Evolutionary conservation across 2,113 vertebrate genomes (phyloP).

Genomic region (Phoxinus phoxinus): DNA sequence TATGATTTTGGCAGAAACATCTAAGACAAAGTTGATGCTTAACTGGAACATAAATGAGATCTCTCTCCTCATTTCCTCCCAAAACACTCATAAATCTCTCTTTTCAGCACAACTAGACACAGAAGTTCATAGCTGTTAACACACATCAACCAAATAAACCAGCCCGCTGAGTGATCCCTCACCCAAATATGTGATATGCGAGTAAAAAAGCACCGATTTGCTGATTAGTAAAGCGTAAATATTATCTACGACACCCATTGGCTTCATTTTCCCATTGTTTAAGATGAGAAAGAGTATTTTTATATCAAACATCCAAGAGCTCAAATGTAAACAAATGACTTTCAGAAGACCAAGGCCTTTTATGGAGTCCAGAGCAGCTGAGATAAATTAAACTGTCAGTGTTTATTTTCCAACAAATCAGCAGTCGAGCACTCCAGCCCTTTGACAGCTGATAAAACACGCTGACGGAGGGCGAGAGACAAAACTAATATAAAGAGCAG

Average conservation of each 20-base stretch:
- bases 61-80: conserved; percentile 4
- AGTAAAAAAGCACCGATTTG: background rate
- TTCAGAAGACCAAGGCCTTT: conserved; percentile 51
- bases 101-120: background rate
- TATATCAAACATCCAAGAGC: background rate
- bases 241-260: background rate
- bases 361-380: conserved; percentile 52
- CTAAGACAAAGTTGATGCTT: background rate
- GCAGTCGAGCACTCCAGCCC: conserved; percentile 35
- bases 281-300: background rate
- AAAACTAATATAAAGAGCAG: background rate
- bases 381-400: conserved; percentile 47
- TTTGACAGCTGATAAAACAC: conserved; percentile 35
- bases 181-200: background rate
- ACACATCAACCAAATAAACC: conserved; percentile 11
- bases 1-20: background rate
- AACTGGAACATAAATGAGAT: background rate
- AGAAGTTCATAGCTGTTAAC: conserved; percentile 3
- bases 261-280: conserved; percentile 22
- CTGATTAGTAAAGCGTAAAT: background rate
- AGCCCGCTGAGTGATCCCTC: background rate
- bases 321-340: conserved; percentile 46
- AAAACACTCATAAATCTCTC: conserved; percentile 13
- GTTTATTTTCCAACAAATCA: conserved; percentile 59
- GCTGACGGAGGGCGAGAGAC: background rate